These are phyloP conservation scores for Cotesia glomerata DNA, from an alignment of 1,140 invertebrate species.

Conservation along the genomic window DNA sequence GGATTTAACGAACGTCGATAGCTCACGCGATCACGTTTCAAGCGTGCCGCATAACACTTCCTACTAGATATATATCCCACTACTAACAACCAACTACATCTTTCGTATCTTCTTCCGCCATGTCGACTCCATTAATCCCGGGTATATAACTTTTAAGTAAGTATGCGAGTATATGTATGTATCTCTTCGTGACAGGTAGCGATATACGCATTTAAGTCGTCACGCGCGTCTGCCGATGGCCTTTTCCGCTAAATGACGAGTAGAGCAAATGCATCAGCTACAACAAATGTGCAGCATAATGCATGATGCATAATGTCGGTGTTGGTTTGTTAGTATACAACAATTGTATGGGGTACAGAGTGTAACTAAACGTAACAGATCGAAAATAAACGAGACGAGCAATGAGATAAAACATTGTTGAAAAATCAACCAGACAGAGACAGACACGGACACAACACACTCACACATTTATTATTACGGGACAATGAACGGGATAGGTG, in stretches of 20 bases:
- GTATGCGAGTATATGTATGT: too few relatives aligned
- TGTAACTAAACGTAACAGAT: neutral
- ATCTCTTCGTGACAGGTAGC: neutral
- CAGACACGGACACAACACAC: neutral
- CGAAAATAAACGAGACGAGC: constrained; percentile 17
- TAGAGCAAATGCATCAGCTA: neutral
- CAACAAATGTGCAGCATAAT: too few relatives aligned
- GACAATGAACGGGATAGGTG: constrained; percentile 20
- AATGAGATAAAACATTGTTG: neutral
- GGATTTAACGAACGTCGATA: constrained; percentile 39
- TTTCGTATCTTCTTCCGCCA: constrained; percentile 11
- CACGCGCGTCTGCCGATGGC: neutral
- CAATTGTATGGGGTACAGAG: too few relatives aligned
- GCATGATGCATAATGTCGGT: too few relatives aligned
- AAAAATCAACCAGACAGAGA: neutral
- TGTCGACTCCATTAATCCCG: constrained; percentile 32
- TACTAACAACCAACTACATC: neutral
- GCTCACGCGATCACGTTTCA: constrained; percentile 27
- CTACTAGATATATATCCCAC: constrained; percentile 9
- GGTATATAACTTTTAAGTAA: neutral
- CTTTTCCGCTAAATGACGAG: constrained; percentile 5
- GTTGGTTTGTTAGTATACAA: too few relatives aligned
- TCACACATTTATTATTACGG: neutral
- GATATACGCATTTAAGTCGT: constrained; percentile 9
- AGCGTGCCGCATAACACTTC: constrained; percentile 15